A percentile compares a stretch with the other conserved stretches of the same genome.
Evolutionary conservation across 2,888 invertebrate genomes (phyloP).

Genomic region (Tortricodes alternella): DNA sequence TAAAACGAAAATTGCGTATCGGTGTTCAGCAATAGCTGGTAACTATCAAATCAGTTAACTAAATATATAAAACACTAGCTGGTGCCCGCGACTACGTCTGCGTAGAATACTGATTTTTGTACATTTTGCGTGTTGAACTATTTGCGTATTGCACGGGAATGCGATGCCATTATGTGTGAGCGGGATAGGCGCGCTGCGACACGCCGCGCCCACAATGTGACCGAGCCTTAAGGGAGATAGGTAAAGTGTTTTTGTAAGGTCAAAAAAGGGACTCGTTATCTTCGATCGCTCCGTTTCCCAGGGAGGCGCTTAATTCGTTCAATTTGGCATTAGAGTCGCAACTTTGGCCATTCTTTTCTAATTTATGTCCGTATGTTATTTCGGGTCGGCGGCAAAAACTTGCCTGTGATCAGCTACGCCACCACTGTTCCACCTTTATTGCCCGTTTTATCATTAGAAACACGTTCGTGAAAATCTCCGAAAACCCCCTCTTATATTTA

Average conservation of each 20-base stretch:
- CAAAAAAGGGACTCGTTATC: conserved; percentile 38
- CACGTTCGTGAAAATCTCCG: conserved; percentile 9
- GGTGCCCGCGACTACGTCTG: no score
- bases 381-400: conserved; percentile 34
- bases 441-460: conserved; percentile 17
- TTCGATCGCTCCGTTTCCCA: conserved; percentile 54
- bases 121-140: no score
- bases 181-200: no score
- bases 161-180: no score
- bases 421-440: conserved; percentile 20
- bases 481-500: conserved; percentile 1
- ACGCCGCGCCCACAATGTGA: no score
- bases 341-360: conserved; percentile 70
- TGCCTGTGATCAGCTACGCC: conserved; percentile 33
- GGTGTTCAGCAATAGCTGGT: no score
- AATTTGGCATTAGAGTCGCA: conserved; percentile 72
- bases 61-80: no score
- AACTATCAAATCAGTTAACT: no score
- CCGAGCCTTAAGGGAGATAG: conserved; percentile 7
- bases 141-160: no score
- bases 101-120: no score
- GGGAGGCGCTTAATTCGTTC: conserved; percentile 68
- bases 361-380: conserved; percentile 61
- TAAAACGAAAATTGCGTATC: no score
- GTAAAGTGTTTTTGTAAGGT: conserved; percentile 35